Percentiles rank a stretch among this genome's conserved stretches.
Conservation (phyloP, 2,888 invertebrate species). For the Bedellia somnulentella region DNA sequence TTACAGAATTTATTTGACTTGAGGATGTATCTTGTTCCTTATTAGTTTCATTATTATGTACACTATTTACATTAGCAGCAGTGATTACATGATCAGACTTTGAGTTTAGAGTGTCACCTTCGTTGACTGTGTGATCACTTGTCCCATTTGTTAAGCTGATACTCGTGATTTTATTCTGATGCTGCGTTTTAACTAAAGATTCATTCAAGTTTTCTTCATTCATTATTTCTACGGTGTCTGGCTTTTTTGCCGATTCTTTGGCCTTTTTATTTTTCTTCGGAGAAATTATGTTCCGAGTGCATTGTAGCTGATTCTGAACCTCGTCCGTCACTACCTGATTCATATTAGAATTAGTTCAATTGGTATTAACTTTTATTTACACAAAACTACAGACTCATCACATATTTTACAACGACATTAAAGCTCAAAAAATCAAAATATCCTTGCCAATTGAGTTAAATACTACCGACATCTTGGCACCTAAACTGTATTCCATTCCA, state of each 20-base stretch:
- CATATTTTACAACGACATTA: neutral
- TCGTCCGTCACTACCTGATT: conserved; percentile 43
- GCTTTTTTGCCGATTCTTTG: conserved; percentile 45
- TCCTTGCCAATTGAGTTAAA: conserved; percentile 49
- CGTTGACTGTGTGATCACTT: conserved; percentile 29
- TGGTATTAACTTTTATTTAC: too few relatives aligned
- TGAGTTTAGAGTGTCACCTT: conserved; percentile 22
- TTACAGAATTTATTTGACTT: conserved; percentile 15
- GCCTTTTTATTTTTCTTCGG: conserved; percentile 51
- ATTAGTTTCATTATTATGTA: conserved; percentile 32
- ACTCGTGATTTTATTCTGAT: conserved; percentile 41
- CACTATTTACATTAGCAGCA: conserved; percentile 37
- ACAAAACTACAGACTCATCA: conserved; percentile 14
- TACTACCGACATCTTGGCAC: conserved; percentile 56
- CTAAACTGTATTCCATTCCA: too few relatives aligned
- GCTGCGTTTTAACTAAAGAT: conserved; percentile 41
- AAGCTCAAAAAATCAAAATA: conserved; percentile 39
- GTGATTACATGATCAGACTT: conserved; percentile 19
- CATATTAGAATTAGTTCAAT: conserved; percentile 37
- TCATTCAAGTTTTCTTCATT: conserved; percentile 39
- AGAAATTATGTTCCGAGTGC: conserved; percentile 38
- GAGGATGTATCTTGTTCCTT: conserved; percentile 12
- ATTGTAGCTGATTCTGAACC: conserved; percentile 34
- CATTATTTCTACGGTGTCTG: conserved; percentile 32
- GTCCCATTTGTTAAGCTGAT: conserved; percentile 51